Conservation (phyloP, 2,113 vertebrate genomes). For the Etheostoma cragini region DNA sequence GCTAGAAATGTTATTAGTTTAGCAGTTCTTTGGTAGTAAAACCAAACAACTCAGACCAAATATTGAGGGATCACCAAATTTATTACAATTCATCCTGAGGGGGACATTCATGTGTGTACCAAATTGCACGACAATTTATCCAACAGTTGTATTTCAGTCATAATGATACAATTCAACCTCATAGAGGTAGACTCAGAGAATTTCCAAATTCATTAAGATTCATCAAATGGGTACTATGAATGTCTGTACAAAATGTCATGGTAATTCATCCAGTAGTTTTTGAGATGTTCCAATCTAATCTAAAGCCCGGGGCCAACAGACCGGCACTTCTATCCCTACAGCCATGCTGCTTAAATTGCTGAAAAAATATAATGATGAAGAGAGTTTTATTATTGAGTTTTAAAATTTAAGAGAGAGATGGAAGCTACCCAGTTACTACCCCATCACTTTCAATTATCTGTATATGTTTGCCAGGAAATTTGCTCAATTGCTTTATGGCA, state of each 20-base stretch:
- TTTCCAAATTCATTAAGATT: neutral
- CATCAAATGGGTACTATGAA: neutral
- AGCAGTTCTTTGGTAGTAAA: too few species aligned
- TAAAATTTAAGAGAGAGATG: neutral
- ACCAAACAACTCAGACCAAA: too few species aligned
- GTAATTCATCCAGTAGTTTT: neutral
- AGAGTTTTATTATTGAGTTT: neutral
- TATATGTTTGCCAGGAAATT: conserved; percentile 22
- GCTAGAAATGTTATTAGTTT: too few species aligned
- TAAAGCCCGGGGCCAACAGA: neutral
- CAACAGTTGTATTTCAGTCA: neutral
- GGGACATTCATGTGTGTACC: neutral
- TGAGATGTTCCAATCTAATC: neutral
- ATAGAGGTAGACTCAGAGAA: neutral
- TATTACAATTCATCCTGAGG: neutral
- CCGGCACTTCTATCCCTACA: neutral
- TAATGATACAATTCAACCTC: neutral
- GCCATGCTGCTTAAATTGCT: neutral
- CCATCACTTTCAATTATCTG: neutral
- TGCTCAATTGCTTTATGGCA: conserved; percentile 24
- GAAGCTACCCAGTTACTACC: neutral
- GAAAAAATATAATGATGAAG: neutral
- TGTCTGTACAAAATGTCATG: neutral
- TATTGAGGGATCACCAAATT: too few species aligned
- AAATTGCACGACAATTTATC: too few species aligned